A percentile compares a stretch with the other conserved stretches of the same genome.
Conservation (phyloP, 2,113 vertebrate genomes). For the Lophura nycthemera region DNA sequence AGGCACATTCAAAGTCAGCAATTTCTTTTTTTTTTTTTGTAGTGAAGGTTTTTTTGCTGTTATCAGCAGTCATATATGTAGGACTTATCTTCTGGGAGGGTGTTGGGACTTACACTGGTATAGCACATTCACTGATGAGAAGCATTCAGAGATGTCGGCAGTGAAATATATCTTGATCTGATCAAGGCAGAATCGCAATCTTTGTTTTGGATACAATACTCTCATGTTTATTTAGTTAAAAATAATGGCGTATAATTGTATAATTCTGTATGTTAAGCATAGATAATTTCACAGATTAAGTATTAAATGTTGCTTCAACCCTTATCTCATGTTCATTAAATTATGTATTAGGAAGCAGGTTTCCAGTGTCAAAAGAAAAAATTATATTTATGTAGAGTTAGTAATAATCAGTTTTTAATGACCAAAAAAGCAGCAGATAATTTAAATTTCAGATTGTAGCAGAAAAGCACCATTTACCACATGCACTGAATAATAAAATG, state of each 20-base stretch:
- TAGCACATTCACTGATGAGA: not conserved
- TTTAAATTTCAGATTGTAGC: not conserved
- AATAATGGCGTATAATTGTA: not conserved
- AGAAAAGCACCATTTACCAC: not conserved
- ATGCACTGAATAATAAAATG: not conserved
- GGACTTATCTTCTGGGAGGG: not conserved
- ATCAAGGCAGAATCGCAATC: not conserved
- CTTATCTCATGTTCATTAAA: not conserved
- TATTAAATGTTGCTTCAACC: not conserved
- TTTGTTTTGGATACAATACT: not conserved
- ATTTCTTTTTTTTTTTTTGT: not conserved
- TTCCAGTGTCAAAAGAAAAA: not conserved
- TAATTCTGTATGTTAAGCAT: not conserved
- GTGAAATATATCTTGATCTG: not conserved
- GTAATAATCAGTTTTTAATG: not conserved
- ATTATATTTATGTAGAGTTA: not conserved
- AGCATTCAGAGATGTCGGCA: not conserved
- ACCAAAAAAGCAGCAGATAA: not conserved
- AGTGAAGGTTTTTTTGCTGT: rapidly evolving
- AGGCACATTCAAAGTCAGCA: not conserved
- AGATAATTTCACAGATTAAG: not conserved
- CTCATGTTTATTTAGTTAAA: not conserved
- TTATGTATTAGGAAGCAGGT: not conserved
- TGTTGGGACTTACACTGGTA: rapidly evolving
- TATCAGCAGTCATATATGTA: rapidly evolving